Evolutionary conservation across 2,888 invertebrate species (phyloP), one percentile per base, ranked within the genome.

Genomic region (Andrena minutula): DNA sequence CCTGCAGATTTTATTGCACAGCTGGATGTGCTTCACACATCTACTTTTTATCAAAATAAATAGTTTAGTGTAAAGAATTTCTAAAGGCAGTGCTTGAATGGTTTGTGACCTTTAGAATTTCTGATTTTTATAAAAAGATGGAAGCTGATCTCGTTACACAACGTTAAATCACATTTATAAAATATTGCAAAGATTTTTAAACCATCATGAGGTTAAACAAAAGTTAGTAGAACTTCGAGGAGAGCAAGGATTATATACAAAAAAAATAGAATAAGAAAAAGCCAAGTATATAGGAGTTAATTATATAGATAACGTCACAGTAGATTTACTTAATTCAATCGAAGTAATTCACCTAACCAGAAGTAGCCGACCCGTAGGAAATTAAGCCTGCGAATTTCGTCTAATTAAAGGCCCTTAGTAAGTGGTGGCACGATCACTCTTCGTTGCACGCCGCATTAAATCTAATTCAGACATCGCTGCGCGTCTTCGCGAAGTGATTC

Each of bases 341-440:
- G 85, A 87, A 88, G 89, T 89, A 89, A 90, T 88, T 83, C 85
- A 75, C 41, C 77, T 68, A 79, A 72, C 71, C 65, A 68, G 72
- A 75, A 68, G 65, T 73, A 73, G 69, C 53, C 35, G 66, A 77
- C 77, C 76, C 66, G 84, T 82, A 84, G 87, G 80, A 87, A 91
- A 92, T 92, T 91, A 91, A 87, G 87, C 82, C 86, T 70, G 86
- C 86, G 87, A 92, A 91, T 91, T 91, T 90, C 84, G 89, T 86
- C 89, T 90, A 90, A 91, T 90, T 91, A 89, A 85, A 88, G 83
- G 75, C 84, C 85, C 83, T 85, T 85, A 74, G 86, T 71, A 69
- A 68, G 47, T 51, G 66, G 63, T 41, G 65, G 71, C 71, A 66
- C 68, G 61, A 70, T 60, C 35, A 49, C 75, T 71, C 76, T 64